Conservation (phyloP, 2,797 vertebrate genomes). For the Molossus molossus region DNA sequence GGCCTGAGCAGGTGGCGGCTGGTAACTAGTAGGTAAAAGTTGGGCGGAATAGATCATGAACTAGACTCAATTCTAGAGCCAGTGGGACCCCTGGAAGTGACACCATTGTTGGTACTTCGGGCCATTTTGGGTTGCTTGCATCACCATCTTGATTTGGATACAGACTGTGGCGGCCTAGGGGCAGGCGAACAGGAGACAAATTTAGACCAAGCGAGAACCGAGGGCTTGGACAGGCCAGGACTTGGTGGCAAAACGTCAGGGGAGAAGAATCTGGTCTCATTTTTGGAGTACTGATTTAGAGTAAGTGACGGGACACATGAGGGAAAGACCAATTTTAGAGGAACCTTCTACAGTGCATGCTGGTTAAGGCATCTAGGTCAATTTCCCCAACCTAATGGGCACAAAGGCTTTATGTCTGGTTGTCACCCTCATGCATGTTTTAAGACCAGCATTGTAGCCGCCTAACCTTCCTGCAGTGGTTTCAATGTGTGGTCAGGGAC, state of each 20-base stretch:
- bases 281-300: not conserved
- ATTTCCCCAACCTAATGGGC: not conserved
- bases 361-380: not conserved
- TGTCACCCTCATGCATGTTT: not conserved
- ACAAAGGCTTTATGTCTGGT: not conserved
- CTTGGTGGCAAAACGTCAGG: constrained; percentile 8
- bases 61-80: not conserved
- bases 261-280: not conserved
- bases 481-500: not conserved
- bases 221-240: not conserved
- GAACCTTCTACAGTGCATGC: not conserved
- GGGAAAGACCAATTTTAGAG: not conserved
- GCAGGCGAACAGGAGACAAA: constrained; percentile 26
- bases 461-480: not conserved
- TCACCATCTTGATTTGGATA: constrained; percentile 49
- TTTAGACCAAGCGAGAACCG: constrained; percentile 56
- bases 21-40: not conserved
- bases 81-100: constrained; percentile 18
- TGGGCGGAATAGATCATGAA: not conserved
- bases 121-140: not conserved
- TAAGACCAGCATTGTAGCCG: not conserved
- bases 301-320: not conserved
- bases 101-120: not conserved
- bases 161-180: not conserved
- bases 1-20: not conserved